These are phyloP conservation scores for Gadopsis bispinosus DNA, from an alignment of 2,797 vertebrate genomes.

Conservation along the genomic window DNA sequence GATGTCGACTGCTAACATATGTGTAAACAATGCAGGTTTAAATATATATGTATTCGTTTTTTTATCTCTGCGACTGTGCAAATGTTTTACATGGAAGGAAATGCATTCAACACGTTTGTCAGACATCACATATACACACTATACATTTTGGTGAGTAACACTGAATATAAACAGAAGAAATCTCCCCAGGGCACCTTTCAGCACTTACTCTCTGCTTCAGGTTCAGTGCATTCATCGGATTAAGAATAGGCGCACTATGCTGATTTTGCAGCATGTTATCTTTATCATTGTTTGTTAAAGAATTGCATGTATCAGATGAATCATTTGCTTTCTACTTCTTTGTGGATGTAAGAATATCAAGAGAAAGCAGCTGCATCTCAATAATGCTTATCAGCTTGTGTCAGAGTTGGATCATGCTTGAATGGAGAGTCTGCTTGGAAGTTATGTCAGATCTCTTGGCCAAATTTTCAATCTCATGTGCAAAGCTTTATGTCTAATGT, in stretches of 20 bases:
- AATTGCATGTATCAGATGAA: not conserved
- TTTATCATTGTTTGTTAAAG: not conserved
- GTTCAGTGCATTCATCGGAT: not conserved
- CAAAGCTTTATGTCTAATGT: conserved; percentile 54
- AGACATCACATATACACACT: not conserved
- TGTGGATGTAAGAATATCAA: not conserved
- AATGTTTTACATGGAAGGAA: not conserved
- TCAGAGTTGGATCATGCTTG: conserved; percentile 32
- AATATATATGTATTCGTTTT: not conserved
- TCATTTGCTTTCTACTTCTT: not conserved
- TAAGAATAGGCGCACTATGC: not conserved
- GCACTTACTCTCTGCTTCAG: not conserved
- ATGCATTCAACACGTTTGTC: not conserved
- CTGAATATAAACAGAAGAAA: not conserved
- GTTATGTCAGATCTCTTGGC: conserved; percentile 9
- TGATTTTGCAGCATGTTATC: not conserved
- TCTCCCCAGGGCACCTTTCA: not conserved
- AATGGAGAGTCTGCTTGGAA: conserved; percentile 8
- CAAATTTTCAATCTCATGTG: conserved; percentile 35
- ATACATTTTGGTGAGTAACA: not conserved
- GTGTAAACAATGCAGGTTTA: not conserved
- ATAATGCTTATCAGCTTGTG: conserved; percentile 10
- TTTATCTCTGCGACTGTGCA: not conserved
- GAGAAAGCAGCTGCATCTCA: conserved; percentile 2
- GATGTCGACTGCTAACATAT: not conserved